Base-by-base conservation (phyloP, 2,113 vertebrate species). In the Lampris megalopsis region DNA sequence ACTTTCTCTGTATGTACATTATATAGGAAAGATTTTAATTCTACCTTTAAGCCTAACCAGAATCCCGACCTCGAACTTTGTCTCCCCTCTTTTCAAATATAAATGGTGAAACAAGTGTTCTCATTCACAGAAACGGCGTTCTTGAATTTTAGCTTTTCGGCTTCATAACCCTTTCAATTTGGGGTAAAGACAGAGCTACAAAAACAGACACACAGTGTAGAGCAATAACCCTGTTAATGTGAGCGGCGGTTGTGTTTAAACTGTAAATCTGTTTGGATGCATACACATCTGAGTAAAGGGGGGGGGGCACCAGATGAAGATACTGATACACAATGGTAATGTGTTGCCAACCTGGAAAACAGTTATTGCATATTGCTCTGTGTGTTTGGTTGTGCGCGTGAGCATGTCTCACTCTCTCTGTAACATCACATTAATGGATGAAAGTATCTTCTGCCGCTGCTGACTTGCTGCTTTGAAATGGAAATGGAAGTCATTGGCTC, bases 391-490 rank as follows among this genome's bases (percentile, higher is more conserved):
- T 67, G 59, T 63, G 74, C 61, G 64, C 66, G 69, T 85, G 49
- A 2, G 49, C 24, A 0, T 1, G 52, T 90, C 89, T 90, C 62
- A 43, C 81, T 89, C 86, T 83, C 79, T 78, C 76, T 73, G 74
- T 88, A 90, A 92, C 92, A 91, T 90, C 86, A 93, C 90, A 93
- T 90, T 92, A 93, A 91, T 88, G 84, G 89, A 91, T 92, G 92
- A 92, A 92, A 93, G 90, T 90, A 88, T 88, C 91, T 92, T 87
- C 90, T 89, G 86, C 89, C 79, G 84, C 84, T 88, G 91, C 89
- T 89, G 90, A 91, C 86, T 90, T 83, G 84, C 86, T 56, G 86
- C 92, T 93, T 93, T 93, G 90, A 93, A 92, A 91, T 93, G 92
- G 92, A 91, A 93, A 93, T 93, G 77, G 64, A 91, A 86, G 86